phyloP scores from a whole-genome alignment of 2,113 vertebrate species.

The Syngnathus scovelli region DNA sequence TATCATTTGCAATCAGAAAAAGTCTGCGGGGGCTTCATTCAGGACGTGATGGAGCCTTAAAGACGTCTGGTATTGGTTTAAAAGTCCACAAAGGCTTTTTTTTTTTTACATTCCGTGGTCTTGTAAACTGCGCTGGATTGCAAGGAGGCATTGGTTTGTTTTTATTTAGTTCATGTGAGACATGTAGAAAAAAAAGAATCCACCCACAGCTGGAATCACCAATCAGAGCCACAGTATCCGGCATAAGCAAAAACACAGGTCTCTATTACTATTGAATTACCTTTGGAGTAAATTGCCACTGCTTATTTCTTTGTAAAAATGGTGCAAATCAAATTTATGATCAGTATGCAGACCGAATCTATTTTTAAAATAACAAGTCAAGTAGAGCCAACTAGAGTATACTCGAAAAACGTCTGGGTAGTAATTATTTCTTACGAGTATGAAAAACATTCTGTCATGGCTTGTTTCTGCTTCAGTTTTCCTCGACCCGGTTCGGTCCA shows the following conservation, averaged over 20 bases:
- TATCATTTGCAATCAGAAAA: conserved; percentile 37
- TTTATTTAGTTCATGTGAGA: conserved; percentile 57
- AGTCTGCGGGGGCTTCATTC: background rate
- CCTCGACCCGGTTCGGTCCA: conserved; percentile 35
- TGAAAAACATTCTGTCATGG: conserved; percentile 24
- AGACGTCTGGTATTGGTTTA: conserved; percentile 30
- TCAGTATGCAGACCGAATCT: background rate
- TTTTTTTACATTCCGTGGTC: conserved; percentile 58
- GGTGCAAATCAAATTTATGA: background rate
- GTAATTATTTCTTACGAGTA: conserved; percentile 27
- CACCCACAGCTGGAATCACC: conserved; percentile 47
- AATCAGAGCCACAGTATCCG: conserved; percentile 38
- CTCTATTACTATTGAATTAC: background rate
- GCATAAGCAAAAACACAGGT: conserved; percentile 34
- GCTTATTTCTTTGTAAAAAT: background rate
- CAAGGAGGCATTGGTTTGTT: conserved; percentile 54
- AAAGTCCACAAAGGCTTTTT: conserved; percentile 38
- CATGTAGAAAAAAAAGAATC: conserved; percentile 47
- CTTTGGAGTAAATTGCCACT: background rate
- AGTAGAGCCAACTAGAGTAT: background rate
- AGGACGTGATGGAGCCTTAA: conserved; percentile 26
- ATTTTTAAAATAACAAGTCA: background rate
- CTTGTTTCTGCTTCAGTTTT: conserved; percentile 35
- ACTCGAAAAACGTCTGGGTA: background rate
- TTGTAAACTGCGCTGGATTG: conserved; percentile 52